These are phyloP conservation scores for Lontra canadensis DNA, from an alignment of 2,113 vertebrate species.

Conservation along the genomic window DNA sequence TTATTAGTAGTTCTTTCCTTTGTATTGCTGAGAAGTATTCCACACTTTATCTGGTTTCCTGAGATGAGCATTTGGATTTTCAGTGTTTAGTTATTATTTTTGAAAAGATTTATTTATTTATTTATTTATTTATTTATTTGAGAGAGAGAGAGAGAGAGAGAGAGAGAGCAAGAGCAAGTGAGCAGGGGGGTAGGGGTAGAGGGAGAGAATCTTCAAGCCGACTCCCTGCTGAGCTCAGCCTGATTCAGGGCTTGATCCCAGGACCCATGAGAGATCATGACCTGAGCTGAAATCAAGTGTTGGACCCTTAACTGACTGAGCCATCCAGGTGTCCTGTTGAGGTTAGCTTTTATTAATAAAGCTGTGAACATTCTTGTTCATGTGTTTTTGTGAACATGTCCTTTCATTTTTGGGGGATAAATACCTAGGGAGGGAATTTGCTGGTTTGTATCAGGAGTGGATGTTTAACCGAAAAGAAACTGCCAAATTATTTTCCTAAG, in stretches of 20 bases:
- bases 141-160: background rate
- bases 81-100: background rate
- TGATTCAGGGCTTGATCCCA: background rate
- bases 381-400: background rate
- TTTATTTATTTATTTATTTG: background rate
- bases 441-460: background rate
- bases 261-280: background rate
- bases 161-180: background rate
- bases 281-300: background rate
- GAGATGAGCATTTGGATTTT: background rate
- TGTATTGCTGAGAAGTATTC: background rate
- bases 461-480: background rate
- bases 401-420: background rate
- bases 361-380: background rate
- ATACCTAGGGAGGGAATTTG: background rate
- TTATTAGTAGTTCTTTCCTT: constrained; percentile 29
- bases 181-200: background rate
- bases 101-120: background rate
- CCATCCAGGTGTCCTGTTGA: background rate
- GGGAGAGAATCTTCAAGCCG: background rate
- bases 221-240: background rate
- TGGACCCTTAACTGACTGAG: background rate
- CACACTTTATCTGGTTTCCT: background rate
- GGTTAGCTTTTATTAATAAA: background rate
- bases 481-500: background rate